Percentiles rank a stretch among this genome's conserved stretches.
Evolutionary conservation across 2,113 vertebrate species (phyloP).

Genomic region (Rhipidura dahli): DNA sequence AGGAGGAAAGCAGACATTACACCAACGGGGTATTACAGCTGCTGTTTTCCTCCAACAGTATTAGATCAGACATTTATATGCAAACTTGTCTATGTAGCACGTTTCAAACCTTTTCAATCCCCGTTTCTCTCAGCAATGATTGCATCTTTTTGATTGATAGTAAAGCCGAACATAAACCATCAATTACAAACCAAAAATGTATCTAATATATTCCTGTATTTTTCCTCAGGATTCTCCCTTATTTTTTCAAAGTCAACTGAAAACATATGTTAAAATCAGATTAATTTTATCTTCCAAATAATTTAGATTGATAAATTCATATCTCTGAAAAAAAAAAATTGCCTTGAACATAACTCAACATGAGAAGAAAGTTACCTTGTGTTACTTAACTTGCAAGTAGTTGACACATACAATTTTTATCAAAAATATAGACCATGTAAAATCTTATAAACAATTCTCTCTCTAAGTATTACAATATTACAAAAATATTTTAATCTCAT

Average conservation of each 20-base stretch:
- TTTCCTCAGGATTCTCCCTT: conserved; percentile 1
- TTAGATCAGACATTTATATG: background rate
- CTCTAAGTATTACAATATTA: background rate
- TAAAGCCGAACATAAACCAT: background rate
- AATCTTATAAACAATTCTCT: background rate
- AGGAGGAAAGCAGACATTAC: background rate
- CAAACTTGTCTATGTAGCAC: background rate
- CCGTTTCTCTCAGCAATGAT: background rate
- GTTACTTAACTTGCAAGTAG: background rate
- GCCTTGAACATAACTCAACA: background rate
- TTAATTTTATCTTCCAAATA: background rate
- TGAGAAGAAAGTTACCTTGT: background rate
- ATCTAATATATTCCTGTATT: background rate
- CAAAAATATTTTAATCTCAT: background rate
- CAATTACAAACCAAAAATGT: background rate
- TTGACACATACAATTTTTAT: background rate
- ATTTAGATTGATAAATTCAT: background rate
- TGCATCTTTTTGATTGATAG: background rate
- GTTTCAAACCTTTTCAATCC: background rate
- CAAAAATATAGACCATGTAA: background rate
- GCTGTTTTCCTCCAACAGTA: background rate
- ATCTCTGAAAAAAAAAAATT: background rate
- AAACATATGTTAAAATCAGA: background rate
- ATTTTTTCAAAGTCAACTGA: background rate
- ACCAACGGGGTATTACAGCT: background rate